These are phyloP conservation scores for Stenchaetothrips biformis DNA, from an alignment of 2,888 invertebrate genomes.

Conservation along the genomic window DNA sequence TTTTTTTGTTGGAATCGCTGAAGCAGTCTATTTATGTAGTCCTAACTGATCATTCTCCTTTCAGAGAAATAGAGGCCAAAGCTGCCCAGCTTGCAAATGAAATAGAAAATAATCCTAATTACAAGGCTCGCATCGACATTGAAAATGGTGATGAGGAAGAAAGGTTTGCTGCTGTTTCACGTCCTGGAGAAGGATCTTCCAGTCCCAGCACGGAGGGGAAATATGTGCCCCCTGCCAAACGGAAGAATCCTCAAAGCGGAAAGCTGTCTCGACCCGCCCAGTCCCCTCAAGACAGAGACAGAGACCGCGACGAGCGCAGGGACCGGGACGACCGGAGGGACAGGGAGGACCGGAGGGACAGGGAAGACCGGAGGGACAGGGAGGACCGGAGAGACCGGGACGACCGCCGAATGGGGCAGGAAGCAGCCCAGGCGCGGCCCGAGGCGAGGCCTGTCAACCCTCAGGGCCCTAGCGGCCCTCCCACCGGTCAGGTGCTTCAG, in stretches of 20 bases:
- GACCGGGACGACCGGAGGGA: neutral
- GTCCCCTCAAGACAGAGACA: neutral
- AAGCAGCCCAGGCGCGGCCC: neutral
- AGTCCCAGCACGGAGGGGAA: conserved; percentile 49
- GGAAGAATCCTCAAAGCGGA: conserved; percentile 51
- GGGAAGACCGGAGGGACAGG: neutral
- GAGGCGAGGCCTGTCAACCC: neutral
- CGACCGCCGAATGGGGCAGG: neutral
- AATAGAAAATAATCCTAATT: conserved; percentile 80
- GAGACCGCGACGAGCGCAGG: neutral
- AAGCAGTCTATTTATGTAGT: conserved; percentile 37
- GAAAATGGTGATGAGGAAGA: conserved; percentile 94
- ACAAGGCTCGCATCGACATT: conserved; percentile 74
- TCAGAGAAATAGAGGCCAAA: conserved; percentile 69
- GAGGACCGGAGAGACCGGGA: neutral
- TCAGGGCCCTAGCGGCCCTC: neutral
- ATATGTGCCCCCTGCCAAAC: conserved; percentile 73
- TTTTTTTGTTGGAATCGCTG: conserved; percentile 43
- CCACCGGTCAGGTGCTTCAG: neutral
- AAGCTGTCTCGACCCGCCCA: conserved; percentile 26
- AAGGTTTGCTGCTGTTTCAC: conserved; percentile 71
- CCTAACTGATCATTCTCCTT: conserved; percentile 20
- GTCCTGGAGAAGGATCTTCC: conserved; percentile 43
- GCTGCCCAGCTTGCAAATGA: conserved; percentile 88
- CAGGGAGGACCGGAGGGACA: neutral